phyloP scores from a whole-genome alignment of 2,113 vertebrate genomes.

The Saguinus midas region DNA sequence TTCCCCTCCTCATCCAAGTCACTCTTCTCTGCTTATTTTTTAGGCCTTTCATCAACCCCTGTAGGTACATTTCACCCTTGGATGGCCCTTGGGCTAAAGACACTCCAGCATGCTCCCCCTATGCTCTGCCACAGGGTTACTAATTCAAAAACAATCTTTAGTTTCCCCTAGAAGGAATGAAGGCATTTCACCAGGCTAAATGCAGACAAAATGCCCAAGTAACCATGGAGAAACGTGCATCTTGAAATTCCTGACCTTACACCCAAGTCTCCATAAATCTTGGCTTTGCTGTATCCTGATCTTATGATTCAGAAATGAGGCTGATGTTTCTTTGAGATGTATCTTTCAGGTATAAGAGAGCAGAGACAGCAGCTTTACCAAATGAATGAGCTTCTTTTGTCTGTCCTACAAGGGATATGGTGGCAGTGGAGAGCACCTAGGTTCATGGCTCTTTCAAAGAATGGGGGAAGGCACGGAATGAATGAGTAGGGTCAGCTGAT shows the following conservation, averaged over 20 bases:
- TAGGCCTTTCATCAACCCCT: background rate
- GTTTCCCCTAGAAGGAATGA: background rate
- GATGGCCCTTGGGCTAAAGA: background rate
- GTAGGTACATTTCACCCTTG: background rate
- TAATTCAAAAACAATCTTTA: background rate
- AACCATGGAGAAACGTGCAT: background rate
- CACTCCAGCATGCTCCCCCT: background rate
- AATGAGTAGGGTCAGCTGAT: background rate
- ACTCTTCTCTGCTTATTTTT: background rate
- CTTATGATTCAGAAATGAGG: background rate
- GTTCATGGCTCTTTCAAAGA: background rate
- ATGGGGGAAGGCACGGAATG: background rate
- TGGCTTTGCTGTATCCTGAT: background rate
- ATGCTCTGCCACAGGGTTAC: background rate
- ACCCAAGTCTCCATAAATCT: background rate
- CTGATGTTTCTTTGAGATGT: background rate
- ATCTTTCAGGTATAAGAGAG: background rate
- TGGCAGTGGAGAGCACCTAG: background rate
- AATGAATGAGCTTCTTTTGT: slow-evolving; percentile 37
- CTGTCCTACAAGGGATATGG: background rate
- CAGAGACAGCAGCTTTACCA: slow-evolving; percentile 1
- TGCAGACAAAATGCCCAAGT: background rate
- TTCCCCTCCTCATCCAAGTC: background rate
- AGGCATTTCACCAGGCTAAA: background rate
- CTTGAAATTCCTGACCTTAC: background rate